Evolutionary conservation across 1,140 invertebrate species (phyloP).

Genomic region (Drosophila quadrilineata): DNA sequence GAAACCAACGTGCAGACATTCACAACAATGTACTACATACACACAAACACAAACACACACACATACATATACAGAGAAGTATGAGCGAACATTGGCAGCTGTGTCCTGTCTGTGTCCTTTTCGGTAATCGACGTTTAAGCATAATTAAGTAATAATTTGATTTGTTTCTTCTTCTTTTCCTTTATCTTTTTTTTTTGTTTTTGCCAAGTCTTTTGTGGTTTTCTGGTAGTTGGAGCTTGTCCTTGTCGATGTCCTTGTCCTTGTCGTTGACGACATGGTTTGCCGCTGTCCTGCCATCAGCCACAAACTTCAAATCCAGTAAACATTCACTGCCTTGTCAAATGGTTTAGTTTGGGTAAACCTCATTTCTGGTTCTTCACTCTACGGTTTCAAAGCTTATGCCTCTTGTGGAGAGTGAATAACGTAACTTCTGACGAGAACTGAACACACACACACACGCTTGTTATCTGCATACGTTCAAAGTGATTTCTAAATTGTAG

Average conservation of each 20-base stretch:
- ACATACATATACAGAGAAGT: background rate
- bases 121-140: slow-evolving; percentile 51
- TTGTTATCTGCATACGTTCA: slow-evolving; percentile 32
- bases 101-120: slow-evolving; percentile 27
- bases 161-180: slow-evolving; percentile 24
- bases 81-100: slow-evolving; percentile 18
- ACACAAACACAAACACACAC: background rate
- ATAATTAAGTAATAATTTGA: slow-evolving; percentile 77
- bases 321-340: slow-evolving; percentile 12
- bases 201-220: background rate
- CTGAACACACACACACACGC: too few relatives aligned
- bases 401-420: too few relatives aligned
- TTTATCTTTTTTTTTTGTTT: background rate
- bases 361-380: slow-evolving; percentile 28
- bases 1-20: slow-evolving; percentile 54
- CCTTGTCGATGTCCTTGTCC: background rate
- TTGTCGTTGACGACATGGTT: background rate
- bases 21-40: slow-evolving; percentile 3
- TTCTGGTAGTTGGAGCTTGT: too few relatives aligned
- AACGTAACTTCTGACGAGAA: too few relatives aligned
- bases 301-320: background rate
- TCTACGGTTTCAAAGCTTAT: too few relatives aligned
- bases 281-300: background rate
- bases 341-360: slow-evolving; percentile 25
- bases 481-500: slow-evolving; percentile 32